A percentile compares a stretch with the other conserved stretches of the same genome.
These are phyloP conservation scores for Pyrrhia umbra DNA, from an alignment of 2,888 invertebrate genomes.

Conservation along the genomic window DNA sequence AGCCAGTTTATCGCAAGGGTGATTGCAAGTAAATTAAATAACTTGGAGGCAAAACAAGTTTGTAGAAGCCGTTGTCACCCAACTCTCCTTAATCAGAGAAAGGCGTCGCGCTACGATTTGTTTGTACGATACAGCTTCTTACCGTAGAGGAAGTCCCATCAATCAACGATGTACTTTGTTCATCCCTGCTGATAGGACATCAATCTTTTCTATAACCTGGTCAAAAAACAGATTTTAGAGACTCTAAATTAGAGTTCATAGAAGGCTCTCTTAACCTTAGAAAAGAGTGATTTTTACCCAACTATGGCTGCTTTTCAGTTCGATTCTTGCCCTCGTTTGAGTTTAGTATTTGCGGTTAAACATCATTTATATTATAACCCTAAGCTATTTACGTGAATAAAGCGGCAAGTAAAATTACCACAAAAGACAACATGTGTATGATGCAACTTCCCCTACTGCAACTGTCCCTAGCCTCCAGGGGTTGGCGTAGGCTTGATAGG, in stretches of 20 bases:
- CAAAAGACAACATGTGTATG: no score
- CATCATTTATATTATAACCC: no score
- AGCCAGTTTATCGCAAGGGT: background rate
- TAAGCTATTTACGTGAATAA: no score
- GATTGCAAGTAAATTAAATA: background rate
- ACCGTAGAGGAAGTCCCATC: background rate
- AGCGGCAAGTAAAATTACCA: no score
- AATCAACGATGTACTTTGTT: background rate
- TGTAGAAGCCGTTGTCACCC: background rate
- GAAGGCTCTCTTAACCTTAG: no score
- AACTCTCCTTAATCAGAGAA: constrained; percentile 7
- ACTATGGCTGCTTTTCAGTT: no score
- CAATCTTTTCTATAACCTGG: no score
- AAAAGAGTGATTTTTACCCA: no score
- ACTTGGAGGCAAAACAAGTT: background rate
- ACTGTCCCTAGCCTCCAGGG: constrained; percentile 35
- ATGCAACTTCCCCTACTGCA: background rate
- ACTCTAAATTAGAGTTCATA: no score
- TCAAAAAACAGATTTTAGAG: no score
- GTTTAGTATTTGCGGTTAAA: no score
- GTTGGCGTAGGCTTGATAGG: constrained; percentile 8
- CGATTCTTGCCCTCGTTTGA: no score
- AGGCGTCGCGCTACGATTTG: background rate
- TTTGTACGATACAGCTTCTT: constrained; percentile 1
- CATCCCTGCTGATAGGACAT: background rate